Conservation (phyloP, 2,797 vertebrate species). For the Ctenochaetus hawaiiensis region DNA sequence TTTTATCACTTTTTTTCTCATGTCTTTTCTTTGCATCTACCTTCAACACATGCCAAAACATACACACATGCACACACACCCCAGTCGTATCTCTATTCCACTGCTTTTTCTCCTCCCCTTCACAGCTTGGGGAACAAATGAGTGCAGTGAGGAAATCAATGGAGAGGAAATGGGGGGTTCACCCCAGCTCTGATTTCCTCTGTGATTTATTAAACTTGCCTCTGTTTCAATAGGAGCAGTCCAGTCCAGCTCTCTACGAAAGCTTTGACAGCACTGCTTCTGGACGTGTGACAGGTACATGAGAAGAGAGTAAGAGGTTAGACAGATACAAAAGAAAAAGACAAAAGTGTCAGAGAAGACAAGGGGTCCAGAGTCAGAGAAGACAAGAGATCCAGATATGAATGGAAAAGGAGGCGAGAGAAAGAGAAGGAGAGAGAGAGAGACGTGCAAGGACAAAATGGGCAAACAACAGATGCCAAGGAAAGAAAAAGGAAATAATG, state of each 20-base stretch:
- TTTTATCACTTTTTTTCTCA: constrained; percentile 36
- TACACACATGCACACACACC: neutral
- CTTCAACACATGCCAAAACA: constrained; percentile 2
- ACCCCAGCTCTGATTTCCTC: constrained; percentile 64
- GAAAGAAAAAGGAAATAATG: constrained; percentile 29
- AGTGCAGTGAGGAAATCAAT: constrained; percentile 61
- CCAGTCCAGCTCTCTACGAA: constrained; percentile 48
- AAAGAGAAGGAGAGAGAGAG: neutral
- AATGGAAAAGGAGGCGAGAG: constrained; percentile 39
- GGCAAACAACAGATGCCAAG: constrained; percentile 41
- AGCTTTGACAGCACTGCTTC: constrained; percentile 60
- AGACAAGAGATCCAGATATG: constrained; percentile 43
- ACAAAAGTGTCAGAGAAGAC: constrained; percentile 45
- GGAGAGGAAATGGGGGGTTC: constrained; percentile 62
- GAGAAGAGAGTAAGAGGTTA: constrained; percentile 65
- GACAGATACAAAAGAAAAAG: constrained; percentile 64
- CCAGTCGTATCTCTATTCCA: constrained; percentile 16
- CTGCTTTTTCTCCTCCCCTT: constrained; percentile 40
- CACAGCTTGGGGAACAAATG: constrained; percentile 58
- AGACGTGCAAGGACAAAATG: constrained; percentile 13
- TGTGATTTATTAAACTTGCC: constrained; percentile 79
- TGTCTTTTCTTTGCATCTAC: constrained; percentile 13
- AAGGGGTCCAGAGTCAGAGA: constrained; percentile 31
- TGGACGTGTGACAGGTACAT: constrained; percentile 68
- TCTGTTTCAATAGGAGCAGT: constrained; percentile 63